Conservation (phyloP, 2,113 vertebrate genomes). For the Rhabdomys dilectus region DNA sequence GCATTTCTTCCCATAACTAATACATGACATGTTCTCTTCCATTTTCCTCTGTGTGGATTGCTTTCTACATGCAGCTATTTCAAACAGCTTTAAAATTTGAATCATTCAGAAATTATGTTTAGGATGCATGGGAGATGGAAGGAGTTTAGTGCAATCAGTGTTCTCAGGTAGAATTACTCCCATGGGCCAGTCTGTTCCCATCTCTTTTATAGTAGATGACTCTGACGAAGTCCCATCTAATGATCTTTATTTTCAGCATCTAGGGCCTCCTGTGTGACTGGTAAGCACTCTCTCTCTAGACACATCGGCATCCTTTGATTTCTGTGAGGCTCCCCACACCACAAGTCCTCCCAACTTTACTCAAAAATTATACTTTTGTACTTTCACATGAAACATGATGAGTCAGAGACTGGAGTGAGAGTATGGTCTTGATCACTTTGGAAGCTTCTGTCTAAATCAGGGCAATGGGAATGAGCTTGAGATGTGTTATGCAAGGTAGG, state of each 20-base stretch:
- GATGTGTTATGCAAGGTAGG: no score
- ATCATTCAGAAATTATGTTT: constrained; percentile 32
- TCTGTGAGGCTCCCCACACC: not conserved
- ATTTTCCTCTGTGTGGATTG: not conserved
- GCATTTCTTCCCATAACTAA: not conserved
- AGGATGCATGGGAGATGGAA: not conserved
- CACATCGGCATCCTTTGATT: not conserved
- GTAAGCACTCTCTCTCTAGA: not conserved
- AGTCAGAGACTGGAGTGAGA: not conserved
- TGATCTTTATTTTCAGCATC: not conserved
- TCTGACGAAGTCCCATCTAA: not conserved
- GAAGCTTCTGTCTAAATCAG: not conserved
- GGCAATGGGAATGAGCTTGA: not conserved
- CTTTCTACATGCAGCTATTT: constrained; percentile 16
- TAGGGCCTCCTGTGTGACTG: not conserved
- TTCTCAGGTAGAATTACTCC: not conserved
- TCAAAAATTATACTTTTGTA: not conserved
- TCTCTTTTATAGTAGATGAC: not conserved
- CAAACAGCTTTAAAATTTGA: constrained; percentile 24
- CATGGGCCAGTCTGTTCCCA: not conserved
- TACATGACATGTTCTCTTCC: not conserved
- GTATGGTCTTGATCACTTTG: not conserved
- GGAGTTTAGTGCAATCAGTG: no score
- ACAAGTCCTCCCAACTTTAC: not conserved
- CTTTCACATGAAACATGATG: not conserved